phyloP scores from a whole-genome alignment of 2,113 vertebrate species.

The Anarhynchus alexandrinus region DNA sequence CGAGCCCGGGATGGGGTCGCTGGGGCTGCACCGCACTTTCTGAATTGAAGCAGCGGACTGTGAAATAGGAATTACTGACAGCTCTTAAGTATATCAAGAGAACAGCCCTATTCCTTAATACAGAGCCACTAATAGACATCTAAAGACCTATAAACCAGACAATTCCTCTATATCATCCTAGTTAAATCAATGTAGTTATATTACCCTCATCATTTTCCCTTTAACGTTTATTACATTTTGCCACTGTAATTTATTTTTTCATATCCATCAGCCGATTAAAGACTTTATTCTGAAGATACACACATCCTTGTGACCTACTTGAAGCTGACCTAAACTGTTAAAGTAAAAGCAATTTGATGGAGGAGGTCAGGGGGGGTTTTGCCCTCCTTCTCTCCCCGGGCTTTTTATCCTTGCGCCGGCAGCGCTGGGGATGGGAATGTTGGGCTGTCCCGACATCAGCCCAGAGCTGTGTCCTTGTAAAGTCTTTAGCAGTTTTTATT shows the following conservation, averaged over 20 bases:
- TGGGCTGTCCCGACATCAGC: accelerated
- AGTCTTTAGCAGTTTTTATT: not conserved
- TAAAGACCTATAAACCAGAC: constrained; percentile 85
- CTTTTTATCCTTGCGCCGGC: not conserved
- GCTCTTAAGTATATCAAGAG: constrained; percentile 82
- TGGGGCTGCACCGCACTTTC: constrained; percentile 65
- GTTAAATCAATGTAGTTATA: constrained; percentile 88
- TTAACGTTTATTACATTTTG: constrained; percentile 86
- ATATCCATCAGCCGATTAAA: constrained; percentile 82
- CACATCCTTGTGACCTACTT: constrained; percentile 75
- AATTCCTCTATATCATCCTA: constrained; percentile 84
- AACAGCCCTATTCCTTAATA: constrained; percentile 80
- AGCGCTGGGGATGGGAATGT: not conserved
- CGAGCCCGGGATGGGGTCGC: constrained; percentile 72
- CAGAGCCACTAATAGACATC: constrained; percentile 83
- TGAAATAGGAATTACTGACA: constrained; percentile 86
- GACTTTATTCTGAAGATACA: constrained; percentile 80
- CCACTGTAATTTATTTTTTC: constrained; percentile 83
- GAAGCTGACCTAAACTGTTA: constrained; percentile 71
- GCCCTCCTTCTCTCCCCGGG: not conserved
- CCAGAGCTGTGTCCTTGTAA: not conserved
- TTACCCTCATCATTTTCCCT: constrained; percentile 86
- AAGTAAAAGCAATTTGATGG: constrained; percentile 45
- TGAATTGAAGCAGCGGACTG: constrained; percentile 78
- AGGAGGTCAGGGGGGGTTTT: not conserved